Conservation (phyloP, 2,888 invertebrate species). For the Cylindroiulus punctatus region DNA sequence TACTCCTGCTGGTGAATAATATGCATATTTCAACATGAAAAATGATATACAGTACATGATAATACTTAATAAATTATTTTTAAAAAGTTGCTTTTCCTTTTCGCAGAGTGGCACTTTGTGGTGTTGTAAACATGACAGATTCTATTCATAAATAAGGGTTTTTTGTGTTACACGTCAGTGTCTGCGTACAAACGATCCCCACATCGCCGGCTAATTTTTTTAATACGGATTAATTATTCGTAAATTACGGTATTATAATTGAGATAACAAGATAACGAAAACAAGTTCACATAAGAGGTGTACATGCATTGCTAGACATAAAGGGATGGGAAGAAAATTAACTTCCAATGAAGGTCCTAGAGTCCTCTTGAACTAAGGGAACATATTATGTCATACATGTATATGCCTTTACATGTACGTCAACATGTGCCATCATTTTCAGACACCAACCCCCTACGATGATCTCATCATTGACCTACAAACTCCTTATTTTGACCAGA, state of each 20-base stretch:
- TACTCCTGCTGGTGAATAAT: not conserved
- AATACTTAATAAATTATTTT: not conserved
- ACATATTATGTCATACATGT: too few relatives aligned
- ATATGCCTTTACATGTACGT: too few relatives aligned
- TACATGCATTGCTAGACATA: not conserved
- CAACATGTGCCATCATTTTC: too few relatives aligned
- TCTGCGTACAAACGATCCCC: not conserved
- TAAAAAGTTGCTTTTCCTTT: not conserved
- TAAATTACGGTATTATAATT: not conserved
- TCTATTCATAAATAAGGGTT: not conserved
- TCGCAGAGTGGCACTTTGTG: not conserved
- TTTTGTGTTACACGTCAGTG: not conserved
- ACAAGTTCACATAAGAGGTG: not conserved
- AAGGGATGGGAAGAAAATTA: not conserved
- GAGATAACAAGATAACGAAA: not conserved
- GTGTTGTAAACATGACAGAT: constrained; percentile 7
- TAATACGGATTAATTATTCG: not conserved
- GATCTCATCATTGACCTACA: too few relatives aligned
- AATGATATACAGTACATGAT: not conserved
- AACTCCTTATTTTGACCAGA: too few relatives aligned
- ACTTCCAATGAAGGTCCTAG: too few relatives aligned
- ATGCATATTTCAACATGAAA: not conserved
- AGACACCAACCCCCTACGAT: too few relatives aligned
- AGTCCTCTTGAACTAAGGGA: too few relatives aligned
- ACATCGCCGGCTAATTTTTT: not conserved